A percentile compares a stretch with the other conserved stretches of the same genome.
These are phyloP conservation scores for Sycophila texana DNA, from an alignment of 2,888 invertebrate species.

Conservation along the genomic window DNA sequence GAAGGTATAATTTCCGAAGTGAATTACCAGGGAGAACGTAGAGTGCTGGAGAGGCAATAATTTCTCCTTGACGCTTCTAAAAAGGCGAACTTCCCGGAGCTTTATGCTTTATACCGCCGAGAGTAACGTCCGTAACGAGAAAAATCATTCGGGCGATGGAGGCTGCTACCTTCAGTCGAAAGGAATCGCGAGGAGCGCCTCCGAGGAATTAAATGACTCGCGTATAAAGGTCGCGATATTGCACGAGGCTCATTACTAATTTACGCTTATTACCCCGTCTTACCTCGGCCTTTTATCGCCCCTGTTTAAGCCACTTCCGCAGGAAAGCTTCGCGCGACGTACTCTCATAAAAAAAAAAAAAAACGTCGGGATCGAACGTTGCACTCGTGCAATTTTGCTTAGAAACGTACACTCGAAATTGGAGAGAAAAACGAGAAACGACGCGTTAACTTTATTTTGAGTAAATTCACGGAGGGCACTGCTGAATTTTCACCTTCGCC, in stretches of 20 bases:
- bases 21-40: too few relatives aligned
- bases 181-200: neutral
- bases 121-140: neutral
- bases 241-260: slow-evolving; percentile 28
- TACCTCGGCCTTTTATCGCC: too few relatives aligned
- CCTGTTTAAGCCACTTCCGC: neutral
- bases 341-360: neutral
- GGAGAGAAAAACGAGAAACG: neutral
- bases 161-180: too few relatives aligned
- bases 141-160: neutral
- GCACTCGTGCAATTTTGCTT: neutral
- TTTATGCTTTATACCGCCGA: neutral
- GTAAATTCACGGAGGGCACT: neutral
- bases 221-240: slow-evolving; percentile 17
- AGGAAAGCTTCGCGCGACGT: neutral
- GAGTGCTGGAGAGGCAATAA: neutral
- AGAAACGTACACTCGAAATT: neutral
- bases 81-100: too few relatives aligned
- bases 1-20: too few relatives aligned
- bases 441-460: neutral
- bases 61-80: neutral
- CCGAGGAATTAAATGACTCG: slow-evolving; percentile 21
- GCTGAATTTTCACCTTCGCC: neutral
- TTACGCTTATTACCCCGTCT: slow-evolving; percentile 7
- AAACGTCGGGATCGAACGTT: neutral